phyloP scores from a whole-genome alignment of 2,888 invertebrate genomes.

The Orchesellides sinensis region DNA sequence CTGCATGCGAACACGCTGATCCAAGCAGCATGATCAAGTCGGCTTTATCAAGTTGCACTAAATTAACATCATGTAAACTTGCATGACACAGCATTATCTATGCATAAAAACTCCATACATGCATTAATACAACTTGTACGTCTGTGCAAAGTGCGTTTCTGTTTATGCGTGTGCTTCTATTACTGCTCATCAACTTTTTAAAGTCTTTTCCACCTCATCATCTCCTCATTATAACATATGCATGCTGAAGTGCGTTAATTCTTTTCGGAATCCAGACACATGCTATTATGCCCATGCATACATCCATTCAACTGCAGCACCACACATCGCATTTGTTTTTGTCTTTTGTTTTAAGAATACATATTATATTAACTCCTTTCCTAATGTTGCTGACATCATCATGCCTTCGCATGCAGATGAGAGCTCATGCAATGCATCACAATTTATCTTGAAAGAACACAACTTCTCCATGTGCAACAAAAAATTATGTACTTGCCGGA shows the following conservation, averaged over 20 bases:
- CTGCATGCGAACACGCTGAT: background rate
- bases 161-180: conserved; percentile 48
- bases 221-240: conserved; percentile 25
- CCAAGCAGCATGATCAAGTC: background rate
- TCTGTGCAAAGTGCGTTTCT: conserved; percentile 41
- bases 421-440: conserved; percentile 42
- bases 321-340: conserved; percentile 39
- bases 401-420: conserved; percentile 42
- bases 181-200: conserved; percentile 16
- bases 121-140: background rate
- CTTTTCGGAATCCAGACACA: background rate
- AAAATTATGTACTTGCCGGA: background rate
- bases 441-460: conserved; percentile 14
- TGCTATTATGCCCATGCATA: conserved; percentile 10
- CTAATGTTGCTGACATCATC: conserved; percentile 55
- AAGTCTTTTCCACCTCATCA: conserved; percentile 7
- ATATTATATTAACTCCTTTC: too few species aligned
- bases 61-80: conserved; percentile 52
- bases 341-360: conserved; percentile 33
- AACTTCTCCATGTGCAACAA: background rate
- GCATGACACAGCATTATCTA: conserved; percentile 41
- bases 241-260: background rate
- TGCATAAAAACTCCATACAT: too few species aligned
- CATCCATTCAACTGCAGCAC: conserved; percentile 29
- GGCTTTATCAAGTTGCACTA: background rate